Evolutionary conservation across 2,888 invertebrate genomes (phyloP).

Genomic region (Lydus trimaculatus): DNA sequence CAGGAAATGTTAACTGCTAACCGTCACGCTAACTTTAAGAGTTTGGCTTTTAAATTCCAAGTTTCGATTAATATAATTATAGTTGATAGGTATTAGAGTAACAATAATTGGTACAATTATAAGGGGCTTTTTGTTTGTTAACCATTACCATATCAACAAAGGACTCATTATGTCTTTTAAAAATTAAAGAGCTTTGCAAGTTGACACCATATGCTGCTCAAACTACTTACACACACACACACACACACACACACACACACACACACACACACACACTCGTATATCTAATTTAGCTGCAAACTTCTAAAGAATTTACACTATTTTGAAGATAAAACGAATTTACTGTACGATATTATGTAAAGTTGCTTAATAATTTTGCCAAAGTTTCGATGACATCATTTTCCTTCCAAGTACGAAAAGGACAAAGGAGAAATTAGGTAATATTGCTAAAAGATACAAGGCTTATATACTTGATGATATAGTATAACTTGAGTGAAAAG

Average conservation of each 20-base stretch:
- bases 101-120: neutral
- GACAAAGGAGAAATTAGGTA: conserved; percentile 20
- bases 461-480: neutral
- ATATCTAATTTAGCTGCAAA: neutral
- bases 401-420: conserved; percentile 34
- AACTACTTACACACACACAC: too few species aligned
- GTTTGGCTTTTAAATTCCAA: neutral
- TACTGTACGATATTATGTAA: conserved; percentile 24
- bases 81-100: neutral
- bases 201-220: too few species aligned
- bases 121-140: neutral
- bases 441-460: conserved; percentile 10
- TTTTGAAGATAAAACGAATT: conserved; percentile 12
- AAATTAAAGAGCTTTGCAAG: too few species aligned
- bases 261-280: neutral
- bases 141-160: neutral
- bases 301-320: neutral
- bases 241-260: too few species aligned
- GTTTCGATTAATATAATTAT: neutral
- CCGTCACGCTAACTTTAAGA: neutral
- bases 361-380: conserved; percentile 40
- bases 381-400: conserved; percentile 40
- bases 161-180: too few species aligned
- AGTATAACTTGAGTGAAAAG: neutral
- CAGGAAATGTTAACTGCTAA: neutral